These are phyloP conservation scores for Hydraecia micacea DNA, from an alignment of 2,888 invertebrate genomes.

Conservation along the genomic window DNA sequence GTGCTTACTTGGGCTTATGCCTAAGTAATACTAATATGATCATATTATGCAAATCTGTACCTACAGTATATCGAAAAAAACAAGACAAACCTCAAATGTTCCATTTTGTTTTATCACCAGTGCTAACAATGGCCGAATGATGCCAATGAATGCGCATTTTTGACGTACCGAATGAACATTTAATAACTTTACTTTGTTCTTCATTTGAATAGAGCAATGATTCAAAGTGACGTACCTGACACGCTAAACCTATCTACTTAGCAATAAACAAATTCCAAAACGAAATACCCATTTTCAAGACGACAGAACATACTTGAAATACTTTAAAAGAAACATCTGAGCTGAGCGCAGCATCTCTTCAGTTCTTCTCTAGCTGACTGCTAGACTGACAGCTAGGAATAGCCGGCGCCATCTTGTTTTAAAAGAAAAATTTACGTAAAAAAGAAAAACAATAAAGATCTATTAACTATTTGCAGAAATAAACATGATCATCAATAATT, in stretches of 20 bases:
- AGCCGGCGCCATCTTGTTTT: background rate
- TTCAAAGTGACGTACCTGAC: background rate
- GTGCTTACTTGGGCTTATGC: background rate
- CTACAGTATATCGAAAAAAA: background rate
- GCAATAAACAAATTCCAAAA: constrained; percentile 12
- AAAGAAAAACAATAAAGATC: background rate
- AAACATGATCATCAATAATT: background rate
- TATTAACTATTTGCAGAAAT: background rate
- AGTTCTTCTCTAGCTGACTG: background rate
- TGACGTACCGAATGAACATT: background rate
- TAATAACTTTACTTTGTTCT: constrained; percentile 22
- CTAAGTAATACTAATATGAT: no score
- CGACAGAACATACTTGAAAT: background rate
- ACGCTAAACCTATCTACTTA: background rate
- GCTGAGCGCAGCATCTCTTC: background rate
- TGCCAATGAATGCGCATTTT: constrained; percentile 15
- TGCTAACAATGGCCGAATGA: constrained; percentile 4
- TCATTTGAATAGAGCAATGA: constrained; percentile 11
- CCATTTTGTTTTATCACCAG: constrained; percentile 6
- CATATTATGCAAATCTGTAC: background rate
- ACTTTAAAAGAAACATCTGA: background rate
- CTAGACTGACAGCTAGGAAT: background rate
- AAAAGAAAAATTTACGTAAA: background rate
- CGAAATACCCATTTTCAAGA: background rate
- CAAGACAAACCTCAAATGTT: constrained; percentile 1